Evolutionary conservation across 2,113 vertebrate genomes (phyloP).

Genomic region (Pontoporia blainvillei): DNA sequence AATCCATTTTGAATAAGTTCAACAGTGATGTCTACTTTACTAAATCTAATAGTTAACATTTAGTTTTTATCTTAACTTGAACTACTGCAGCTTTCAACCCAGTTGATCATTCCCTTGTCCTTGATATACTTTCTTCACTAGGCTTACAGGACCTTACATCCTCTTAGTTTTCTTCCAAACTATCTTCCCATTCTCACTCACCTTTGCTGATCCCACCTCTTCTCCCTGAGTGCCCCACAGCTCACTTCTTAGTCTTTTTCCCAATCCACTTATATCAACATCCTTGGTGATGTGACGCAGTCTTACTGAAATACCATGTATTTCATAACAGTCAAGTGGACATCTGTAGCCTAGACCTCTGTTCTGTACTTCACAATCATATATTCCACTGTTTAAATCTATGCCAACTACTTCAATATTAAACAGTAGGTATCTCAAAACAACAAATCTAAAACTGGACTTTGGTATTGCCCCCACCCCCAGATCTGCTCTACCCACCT

Average conservation of each 20-base stretch:
- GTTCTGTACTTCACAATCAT: neutral
- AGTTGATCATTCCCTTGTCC: neutral
- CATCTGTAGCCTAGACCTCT: neutral
- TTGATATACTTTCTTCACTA: no score
- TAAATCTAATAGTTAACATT: neutral
- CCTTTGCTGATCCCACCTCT: neutral
- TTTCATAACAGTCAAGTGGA: neutral
- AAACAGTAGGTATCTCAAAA: neutral
- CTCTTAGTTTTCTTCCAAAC: neutral
- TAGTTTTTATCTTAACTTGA: neutral
- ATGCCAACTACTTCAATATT: neutral
- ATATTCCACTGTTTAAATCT: neutral
- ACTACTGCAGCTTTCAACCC: neutral
- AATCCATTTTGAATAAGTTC: neutral
- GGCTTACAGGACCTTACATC: neutral
- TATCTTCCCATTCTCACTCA: neutral
- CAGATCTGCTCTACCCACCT: neutral
- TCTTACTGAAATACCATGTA: neutral
- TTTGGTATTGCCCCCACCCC: neutral
- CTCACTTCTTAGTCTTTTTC: neutral
- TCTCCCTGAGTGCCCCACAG: neutral
- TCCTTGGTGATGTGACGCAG: neutral
- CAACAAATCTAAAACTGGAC: neutral
- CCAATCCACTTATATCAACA: neutral
- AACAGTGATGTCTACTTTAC: neutral